Conservation (phyloP, 1,140 invertebrate genomes). For the Lutraria rhynchaena region DNA sequence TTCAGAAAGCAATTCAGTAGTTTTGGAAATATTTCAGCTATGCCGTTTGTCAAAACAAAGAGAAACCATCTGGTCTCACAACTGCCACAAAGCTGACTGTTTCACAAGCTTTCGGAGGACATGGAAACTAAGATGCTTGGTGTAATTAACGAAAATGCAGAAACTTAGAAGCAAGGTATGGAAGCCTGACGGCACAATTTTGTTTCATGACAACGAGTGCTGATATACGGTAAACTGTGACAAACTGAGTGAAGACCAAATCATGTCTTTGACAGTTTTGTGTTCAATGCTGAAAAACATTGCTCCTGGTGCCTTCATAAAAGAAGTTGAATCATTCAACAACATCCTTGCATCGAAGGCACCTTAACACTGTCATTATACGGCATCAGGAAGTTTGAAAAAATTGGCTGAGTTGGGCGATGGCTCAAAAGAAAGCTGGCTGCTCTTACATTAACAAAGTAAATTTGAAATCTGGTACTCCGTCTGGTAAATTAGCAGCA, state of each 20-base stretch:
- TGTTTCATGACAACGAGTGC: not conserved
- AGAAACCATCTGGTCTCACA: slow-evolving; percentile 6
- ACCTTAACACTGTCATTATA: slow-evolving; percentile 25
- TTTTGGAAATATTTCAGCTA: slow-evolving; percentile 31
- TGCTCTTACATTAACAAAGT: slow-evolving; percentile 14
- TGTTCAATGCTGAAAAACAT: slow-evolving; percentile 3
- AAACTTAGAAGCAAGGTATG: not conserved
- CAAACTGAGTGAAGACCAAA: not conserved
- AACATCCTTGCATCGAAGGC: slow-evolving; percentile 22
- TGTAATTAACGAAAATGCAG: slow-evolving; percentile 15
- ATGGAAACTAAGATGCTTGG: slow-evolving; percentile 1
- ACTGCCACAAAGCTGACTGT: not conserved
- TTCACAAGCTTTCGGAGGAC: slow-evolving; percentile 18
- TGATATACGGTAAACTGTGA: too few species aligned
- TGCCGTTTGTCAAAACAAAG: slow-evolving; percentile 20
- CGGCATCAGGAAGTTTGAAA: slow-evolving; percentile 4
- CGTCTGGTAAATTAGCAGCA: slow-evolving; percentile 7
- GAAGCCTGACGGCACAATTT: not conserved
- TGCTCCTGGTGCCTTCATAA: slow-evolving; percentile 11
- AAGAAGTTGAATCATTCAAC: slow-evolving; percentile 39
- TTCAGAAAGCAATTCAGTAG: slow-evolving; percentile 24
- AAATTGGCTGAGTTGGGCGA: slow-evolving; percentile 3
- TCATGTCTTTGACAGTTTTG: slow-evolving; percentile 28
- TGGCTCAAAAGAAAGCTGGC: slow-evolving; percentile 20
- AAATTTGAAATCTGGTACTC: not conserved